Evolutionary conservation across 2,888 invertebrate genomes (phyloP), one percentile per base, ranked within the genome.

Genomic region (Epicampocera succincta): DNA sequence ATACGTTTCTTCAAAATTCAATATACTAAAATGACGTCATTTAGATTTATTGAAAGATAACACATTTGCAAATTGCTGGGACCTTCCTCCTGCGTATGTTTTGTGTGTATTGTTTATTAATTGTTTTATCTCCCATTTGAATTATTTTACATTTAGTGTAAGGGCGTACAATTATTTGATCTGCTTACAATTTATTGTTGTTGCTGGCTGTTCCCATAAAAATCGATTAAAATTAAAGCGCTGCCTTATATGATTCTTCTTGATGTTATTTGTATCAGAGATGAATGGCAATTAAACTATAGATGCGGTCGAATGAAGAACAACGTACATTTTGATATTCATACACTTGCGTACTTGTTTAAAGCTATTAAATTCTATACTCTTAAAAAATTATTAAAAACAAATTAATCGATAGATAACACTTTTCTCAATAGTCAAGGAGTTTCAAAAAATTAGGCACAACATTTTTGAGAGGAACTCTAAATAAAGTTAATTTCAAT

Each of bases 221-320:
- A 74, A 71, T 74, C 69, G 69, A 69, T 74, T 81, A 44, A 65
- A 69, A 21, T 63, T 54, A 54, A 50, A 68, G 72, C 66, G 72
- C 65, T 82, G 71, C 81, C 77, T 82, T 77, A 69, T 69, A 74
- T 74, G 78, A 60, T 38, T 46, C 21, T 19, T 29, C 17, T 40
- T 19, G 52, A 52, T 50, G 17, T 38, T 50, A 61, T 19, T 0
- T 48, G 8, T 38, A 8, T 6, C 2, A 19, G 1, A 11, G 15
- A 29, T 63, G 3, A 63, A 17, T 17, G 6, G 25, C 17, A 17
- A 19, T 11, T 11, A n/a, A 65, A 48, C 8, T 56, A 11, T 17
- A 11, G 9, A 9, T 52, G 40, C 40, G 11, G 52, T 40, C 52
- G 25, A 17, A n/a, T n/a, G n/a, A n/a, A n/a, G n/a, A n/a, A n/a